These are phyloP conservation scores for Stomorhina lunata DNA, from an alignment of 2,888 invertebrate species.

Conservation along the genomic window DNA sequence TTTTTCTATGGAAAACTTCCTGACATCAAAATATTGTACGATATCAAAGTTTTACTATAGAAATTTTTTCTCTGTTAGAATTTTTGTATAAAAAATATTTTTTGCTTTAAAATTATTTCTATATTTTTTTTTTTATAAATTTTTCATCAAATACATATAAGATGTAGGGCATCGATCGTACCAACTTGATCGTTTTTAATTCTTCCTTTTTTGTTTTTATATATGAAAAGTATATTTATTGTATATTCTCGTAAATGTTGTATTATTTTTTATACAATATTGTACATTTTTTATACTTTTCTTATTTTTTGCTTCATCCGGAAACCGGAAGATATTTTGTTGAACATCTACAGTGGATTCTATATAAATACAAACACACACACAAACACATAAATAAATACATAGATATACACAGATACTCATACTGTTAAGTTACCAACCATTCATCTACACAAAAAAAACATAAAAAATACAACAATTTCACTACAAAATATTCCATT, in stretches of 20 bases:
- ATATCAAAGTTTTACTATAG: too few species aligned
- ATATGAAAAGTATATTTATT: not conserved
- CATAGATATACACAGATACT: not conserved
- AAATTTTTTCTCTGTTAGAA: too few species aligned
- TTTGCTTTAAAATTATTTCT: too few species aligned
- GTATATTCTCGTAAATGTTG: slow-evolving; percentile 49
- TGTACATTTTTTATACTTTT: slow-evolving; percentile 30
- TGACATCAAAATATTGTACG: too few species aligned
- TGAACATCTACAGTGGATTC: slow-evolving; percentile 60
- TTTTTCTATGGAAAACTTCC: too few species aligned
- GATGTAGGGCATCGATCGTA: too few species aligned
- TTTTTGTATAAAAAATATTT: too few species aligned
- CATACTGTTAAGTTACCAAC: slow-evolving; percentile 3
- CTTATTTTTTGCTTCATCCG: slow-evolving; percentile 54
- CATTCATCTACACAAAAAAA: not conserved
- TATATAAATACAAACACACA: not conserved
- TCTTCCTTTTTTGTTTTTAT: not conserved
- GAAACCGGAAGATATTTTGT: slow-evolving; percentile 65
- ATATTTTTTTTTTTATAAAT: too few species aligned
- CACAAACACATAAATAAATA: slow-evolving; percentile 44
- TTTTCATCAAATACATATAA: too few species aligned
- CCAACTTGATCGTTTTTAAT: too few species aligned
- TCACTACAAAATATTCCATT: slow-evolving; percentile 46
- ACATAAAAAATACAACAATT: not conserved
- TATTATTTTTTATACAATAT: slow-evolving; percentile 19